These are phyloP conservation scores for Lynx canadensis DNA, from an alignment of 2,113 vertebrate genomes.

Conservation along the genomic window DNA sequence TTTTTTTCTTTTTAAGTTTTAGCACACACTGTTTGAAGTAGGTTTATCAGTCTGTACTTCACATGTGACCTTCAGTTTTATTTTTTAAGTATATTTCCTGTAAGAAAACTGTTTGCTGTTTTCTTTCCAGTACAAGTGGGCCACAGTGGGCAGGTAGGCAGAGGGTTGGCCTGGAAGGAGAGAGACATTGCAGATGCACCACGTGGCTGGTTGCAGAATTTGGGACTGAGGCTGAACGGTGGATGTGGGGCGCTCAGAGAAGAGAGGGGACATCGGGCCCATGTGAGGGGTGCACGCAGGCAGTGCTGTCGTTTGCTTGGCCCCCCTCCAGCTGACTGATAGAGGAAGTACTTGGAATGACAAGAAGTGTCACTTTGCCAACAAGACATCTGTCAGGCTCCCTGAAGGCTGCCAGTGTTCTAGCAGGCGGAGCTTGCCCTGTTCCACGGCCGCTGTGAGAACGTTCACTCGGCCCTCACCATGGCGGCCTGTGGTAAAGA, in stretches of 20 bases:
- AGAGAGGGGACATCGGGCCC: no score
- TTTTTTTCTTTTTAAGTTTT: neutral
- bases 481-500: neutral
- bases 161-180: neutral
- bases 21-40: neutral
- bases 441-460: neutral
- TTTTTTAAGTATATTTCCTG: neutral
- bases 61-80: neutral
- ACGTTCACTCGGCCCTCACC: neutral
- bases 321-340: no score
- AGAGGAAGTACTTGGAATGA: neutral
- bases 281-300: neutral
- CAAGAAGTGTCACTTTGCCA: neutral
- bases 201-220: neutral
- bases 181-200: neutral
- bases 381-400: no score
- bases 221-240: neutral
- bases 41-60: neutral
- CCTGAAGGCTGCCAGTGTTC: neutral
- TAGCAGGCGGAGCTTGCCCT: neutral
- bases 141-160: no score
- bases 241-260: neutral
- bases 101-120: neutral
- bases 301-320: neutral
- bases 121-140: neutral